Evolutionary conservation across 1,140 invertebrate genomes (phyloP).

Genomic region (Metaphire vulgaris): DNA sequence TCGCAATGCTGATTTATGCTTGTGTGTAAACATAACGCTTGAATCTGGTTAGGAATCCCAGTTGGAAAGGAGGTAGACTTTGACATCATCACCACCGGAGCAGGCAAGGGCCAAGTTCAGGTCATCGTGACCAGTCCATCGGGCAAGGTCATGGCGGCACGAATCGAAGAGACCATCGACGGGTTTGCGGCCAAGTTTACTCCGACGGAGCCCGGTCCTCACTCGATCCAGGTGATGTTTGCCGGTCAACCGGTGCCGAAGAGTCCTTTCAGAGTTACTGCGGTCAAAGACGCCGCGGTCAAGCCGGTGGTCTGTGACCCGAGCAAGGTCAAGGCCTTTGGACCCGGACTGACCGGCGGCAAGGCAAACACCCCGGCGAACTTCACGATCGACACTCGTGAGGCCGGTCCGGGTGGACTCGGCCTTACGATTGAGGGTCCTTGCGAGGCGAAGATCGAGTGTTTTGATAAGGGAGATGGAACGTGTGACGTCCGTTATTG

Average conservation of each 20-base stretch:
- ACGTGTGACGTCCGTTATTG: slow-evolving; percentile 75
- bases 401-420: slow-evolving; percentile 66
- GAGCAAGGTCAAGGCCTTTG: slow-evolving; percentile 47
- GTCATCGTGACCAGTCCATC: slow-evolving; percentile 55
- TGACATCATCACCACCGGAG: slow-evolving; percentile 68
- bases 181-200: slow-evolving; percentile 76
- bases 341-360: slow-evolving; percentile 51
- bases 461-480: slow-evolving; percentile 79
- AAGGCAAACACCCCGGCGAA: slow-evolving; percentile 53
- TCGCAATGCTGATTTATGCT: too few relatives aligned
- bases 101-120: slow-evolving; percentile 60
- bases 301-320: slow-evolving; percentile 9
- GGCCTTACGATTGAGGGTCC: slow-evolving; percentile 34
- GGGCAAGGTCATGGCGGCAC: slow-evolving; percentile 58
- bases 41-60: slow-evolving; percentile 29
- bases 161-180: slow-evolving; percentile 57
- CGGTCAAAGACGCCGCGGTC: slow-evolving; percentile 33
- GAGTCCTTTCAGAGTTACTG: slow-evolving; percentile 44
- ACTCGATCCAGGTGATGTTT: slow-evolving; percentile 44
- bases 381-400: slow-evolving; percentile 62
- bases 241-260: slow-evolving; percentile 39
- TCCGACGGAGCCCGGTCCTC: slow-evolving; percentile 68
- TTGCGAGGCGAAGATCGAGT: slow-evolving; percentile 70
- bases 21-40: too few relatives aligned
- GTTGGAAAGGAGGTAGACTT: slow-evolving; percentile 64